Conservation (phyloP, 2,113 vertebrate genomes). For the Poeciliopsis occidentalis region DNA sequence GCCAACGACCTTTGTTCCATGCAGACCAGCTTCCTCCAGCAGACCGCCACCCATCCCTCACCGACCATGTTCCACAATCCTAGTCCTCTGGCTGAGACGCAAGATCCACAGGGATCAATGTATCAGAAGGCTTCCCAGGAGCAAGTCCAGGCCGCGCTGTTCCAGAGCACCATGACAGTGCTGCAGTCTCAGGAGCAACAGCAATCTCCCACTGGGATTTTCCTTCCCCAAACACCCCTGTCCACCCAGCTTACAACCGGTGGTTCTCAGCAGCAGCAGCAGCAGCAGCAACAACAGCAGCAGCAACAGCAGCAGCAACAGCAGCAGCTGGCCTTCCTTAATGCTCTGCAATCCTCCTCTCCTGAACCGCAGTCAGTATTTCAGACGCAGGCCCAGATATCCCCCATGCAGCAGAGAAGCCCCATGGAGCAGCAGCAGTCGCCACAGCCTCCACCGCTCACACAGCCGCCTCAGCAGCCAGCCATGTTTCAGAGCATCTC, state of each 20-base stretch:
- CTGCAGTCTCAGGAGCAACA: conserved; percentile 89
- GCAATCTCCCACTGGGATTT: conserved; percentile 82
- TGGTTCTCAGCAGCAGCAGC: conserved; percentile 76
- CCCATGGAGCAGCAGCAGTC: conserved; percentile 89
- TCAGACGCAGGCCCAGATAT: conserved; percentile 77
- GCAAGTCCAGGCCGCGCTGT: conserved; percentile 90
- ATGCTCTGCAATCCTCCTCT: conserved; percentile 73
- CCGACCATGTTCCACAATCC: conserved; percentile 92
- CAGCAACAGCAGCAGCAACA: conserved; percentile 83
- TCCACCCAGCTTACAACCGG: conserved; percentile 79
- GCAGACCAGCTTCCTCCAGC: conserved; percentile 91
- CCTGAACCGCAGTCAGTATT: conserved; percentile 80
- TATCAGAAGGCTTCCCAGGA: conserved; percentile 89
- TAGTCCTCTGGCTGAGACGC: conserved; percentile 85
- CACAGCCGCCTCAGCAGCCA: conserved; percentile 85
- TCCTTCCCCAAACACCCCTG: conserved; percentile 87
- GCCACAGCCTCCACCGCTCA: conserved; percentile 81
- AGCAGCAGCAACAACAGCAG: conserved; percentile 74
- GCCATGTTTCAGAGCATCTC: conserved; percentile 82
- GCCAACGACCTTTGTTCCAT: conserved; percentile 89
- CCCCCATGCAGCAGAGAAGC: conserved; percentile 86
- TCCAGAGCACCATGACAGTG: conserved; percentile 88
- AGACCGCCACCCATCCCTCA: conserved; percentile 83
- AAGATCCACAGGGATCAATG: conserved; percentile 82
- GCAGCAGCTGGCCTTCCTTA: conserved; percentile 92